These are phyloP conservation scores for Telmatochromis sp. DNA, from an alignment of 2,113 vertebrate genomes.

Conservation along the genomic window DNA sequence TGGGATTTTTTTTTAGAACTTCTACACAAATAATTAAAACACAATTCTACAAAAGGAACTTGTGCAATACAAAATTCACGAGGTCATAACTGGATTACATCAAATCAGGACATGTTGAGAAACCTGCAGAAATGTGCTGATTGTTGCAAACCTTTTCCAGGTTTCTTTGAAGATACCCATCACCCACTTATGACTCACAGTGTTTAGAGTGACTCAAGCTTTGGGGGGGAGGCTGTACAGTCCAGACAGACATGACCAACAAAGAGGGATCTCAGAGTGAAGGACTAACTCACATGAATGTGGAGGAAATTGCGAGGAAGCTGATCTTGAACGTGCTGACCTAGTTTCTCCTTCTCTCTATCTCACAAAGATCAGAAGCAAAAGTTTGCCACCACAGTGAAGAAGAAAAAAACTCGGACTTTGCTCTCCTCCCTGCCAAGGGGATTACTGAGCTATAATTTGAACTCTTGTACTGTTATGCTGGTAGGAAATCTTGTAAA, in stretches of 20 bases:
- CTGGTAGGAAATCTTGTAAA: constrained; percentile 29
- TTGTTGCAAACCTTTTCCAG: neutral
- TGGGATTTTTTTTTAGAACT: neutral
- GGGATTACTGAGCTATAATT: constrained; percentile 35
- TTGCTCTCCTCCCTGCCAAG: neutral
- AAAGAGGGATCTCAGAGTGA: neutral
- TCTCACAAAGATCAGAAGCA: neutral
- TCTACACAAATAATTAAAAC: neutral
- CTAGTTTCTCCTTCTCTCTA: neutral
- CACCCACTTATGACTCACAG: neutral
- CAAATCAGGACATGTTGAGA: neutral
- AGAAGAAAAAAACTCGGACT: constrained; percentile 3
- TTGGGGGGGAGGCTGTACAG: neutral
- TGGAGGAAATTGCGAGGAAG: neutral
- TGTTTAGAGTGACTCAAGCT: neutral
- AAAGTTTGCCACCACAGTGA: neutral
- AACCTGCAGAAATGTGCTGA: neutral
- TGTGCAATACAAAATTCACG: neutral
- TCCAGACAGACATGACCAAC: neutral
- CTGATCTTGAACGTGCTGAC: neutral
- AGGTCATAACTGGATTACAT: neutral
- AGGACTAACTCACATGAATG: neutral
- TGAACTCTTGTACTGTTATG: constrained; percentile 31
- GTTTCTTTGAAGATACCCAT: neutral
- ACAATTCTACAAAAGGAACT: neutral